phyloP scores from a whole-genome alignment of 2,797 vertebrate species.

The Champsocephalus esox region DNA sequence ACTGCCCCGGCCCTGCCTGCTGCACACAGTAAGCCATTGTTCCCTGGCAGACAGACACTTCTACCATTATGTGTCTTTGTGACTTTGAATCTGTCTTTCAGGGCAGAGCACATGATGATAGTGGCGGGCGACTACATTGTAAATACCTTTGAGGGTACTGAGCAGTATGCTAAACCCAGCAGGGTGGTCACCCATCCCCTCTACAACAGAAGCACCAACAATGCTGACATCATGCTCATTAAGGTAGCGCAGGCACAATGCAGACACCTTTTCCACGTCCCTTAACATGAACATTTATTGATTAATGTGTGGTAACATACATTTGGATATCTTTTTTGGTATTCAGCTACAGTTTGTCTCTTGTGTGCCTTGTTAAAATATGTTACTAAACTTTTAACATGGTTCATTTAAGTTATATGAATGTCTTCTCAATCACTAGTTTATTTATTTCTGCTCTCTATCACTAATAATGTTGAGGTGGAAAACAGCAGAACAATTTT shows the following conservation, averaged over 20 bases:
- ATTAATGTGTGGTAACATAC: not conserved
- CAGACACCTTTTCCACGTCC: not conserved
- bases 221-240: slow-evolving; percentile 89
- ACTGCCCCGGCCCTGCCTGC: slow-evolving; percentile 31
- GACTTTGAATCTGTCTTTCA: slow-evolving; percentile 58
- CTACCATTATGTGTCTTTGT: slow-evolving; percentile 16
- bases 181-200: slow-evolving; percentile 81
- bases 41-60: slow-evolving; percentile 32
- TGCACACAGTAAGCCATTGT: slow-evolving; percentile 64
- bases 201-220: slow-evolving; percentile 83
- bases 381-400: not conserved
- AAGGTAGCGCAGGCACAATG: slow-evolving; percentile 75
- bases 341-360: not conserved
- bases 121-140: slow-evolving; percentile 84
- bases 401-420: not conserved
- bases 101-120: slow-evolving; percentile 82
- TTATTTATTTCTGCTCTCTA: not conserved
- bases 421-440: not conserved
- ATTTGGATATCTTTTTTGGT: not conserved
- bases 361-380: not conserved
- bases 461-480: not conserved
- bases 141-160: slow-evolving; percentile 82
- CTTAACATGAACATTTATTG: not conserved
- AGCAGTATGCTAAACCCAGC: slow-evolving; percentile 83
- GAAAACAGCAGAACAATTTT: not conserved